A percentile compares a stretch with the other conserved stretches of the same genome.
Evolutionary conservation across 1,140 invertebrate genomes (phyloP).

Genomic region (Diachasma alloeum): DNA sequence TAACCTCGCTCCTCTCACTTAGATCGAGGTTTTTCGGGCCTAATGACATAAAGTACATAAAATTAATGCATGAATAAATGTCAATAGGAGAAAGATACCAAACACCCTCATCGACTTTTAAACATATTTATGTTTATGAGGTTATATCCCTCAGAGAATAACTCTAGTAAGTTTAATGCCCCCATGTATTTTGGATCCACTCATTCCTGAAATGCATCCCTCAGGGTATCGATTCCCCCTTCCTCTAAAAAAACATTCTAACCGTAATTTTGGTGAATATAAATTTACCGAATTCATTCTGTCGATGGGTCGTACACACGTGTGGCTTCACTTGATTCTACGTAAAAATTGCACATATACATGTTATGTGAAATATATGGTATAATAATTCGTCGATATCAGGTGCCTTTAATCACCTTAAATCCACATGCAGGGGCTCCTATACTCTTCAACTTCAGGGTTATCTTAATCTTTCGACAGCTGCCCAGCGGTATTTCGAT

Average conservation of each 20-base stretch:
- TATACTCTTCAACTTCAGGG: constrained; percentile 60
- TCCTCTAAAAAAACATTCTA: too few species aligned
- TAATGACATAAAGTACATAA: too few species aligned
- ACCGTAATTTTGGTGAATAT: background rate
- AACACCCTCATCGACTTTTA: too few species aligned
- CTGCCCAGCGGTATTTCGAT: constrained; percentile 62
- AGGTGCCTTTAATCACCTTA: constrained; percentile 66
- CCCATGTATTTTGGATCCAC: background rate
- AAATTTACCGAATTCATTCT: background rate
- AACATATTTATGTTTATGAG: background rate
- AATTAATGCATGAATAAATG: too few species aligned
- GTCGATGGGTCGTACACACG: background rate
- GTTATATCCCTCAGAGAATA: background rate
- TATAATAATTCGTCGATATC: constrained; percentile 65
- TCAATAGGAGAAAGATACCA: too few species aligned
- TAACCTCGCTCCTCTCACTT: too few species aligned
- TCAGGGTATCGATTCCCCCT: background rate
- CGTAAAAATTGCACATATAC: constrained; percentile 42
- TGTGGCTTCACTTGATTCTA: background rate
- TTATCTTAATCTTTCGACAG: constrained; percentile 67
- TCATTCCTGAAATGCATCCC: background rate
- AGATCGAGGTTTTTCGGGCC: too few species aligned
- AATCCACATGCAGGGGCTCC: constrained; percentile 57
- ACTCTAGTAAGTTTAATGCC: background rate
- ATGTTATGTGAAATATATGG: constrained; percentile 55